Evolutionary conservation across 2,113 vertebrate species (phyloP).

Genomic region (Gambusia holbrooki): DNA sequence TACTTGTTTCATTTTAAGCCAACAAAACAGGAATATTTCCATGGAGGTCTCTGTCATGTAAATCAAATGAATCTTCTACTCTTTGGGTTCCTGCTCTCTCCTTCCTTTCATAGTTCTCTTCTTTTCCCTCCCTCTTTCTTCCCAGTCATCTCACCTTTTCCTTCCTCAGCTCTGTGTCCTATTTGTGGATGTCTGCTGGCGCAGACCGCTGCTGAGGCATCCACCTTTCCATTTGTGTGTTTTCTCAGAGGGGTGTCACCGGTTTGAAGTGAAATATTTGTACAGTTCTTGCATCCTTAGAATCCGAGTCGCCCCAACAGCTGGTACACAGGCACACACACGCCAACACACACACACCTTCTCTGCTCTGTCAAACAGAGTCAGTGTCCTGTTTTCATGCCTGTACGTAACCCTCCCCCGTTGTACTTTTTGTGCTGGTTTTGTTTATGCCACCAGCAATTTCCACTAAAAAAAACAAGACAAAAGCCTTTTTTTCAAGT

Average conservation of each 20-base stretch:
- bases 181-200: slow-evolving; percentile 44
- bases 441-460: slow-evolving; percentile 72
- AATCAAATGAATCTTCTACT: neutral
- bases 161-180: slow-evolving; percentile 34
- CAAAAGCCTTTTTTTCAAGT: slow-evolving; percentile 3
- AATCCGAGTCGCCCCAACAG: slow-evolving; percentile 53
- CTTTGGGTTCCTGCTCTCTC: neutral
- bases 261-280: slow-evolving; percentile 59
- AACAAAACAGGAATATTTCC: neutral
- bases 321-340: slow-evolving; percentile 29
- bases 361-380: slow-evolving; percentile 54
- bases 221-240: neutral
- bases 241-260: slow-evolving; percentile 51
- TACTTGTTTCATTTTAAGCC: too few relatives aligned
- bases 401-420: slow-evolving; percentile 43
- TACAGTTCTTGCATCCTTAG: slow-evolving; percentile 56
- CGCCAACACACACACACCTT: slow-evolving; percentile 7
- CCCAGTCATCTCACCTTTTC: neutral
- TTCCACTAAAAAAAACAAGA: slow-evolving; percentile 34
- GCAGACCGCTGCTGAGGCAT: slow-evolving; percentile 24
- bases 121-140: slow-evolving; percentile 7
- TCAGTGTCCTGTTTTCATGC: slow-evolving; percentile 57
- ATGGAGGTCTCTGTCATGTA: neutral
- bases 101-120: neutral
- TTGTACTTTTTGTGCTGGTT: slow-evolving; percentile 45